phyloP scores from a whole-genome alignment of 2,797 vertebrate species.

The Helostoma temminkii region DNA sequence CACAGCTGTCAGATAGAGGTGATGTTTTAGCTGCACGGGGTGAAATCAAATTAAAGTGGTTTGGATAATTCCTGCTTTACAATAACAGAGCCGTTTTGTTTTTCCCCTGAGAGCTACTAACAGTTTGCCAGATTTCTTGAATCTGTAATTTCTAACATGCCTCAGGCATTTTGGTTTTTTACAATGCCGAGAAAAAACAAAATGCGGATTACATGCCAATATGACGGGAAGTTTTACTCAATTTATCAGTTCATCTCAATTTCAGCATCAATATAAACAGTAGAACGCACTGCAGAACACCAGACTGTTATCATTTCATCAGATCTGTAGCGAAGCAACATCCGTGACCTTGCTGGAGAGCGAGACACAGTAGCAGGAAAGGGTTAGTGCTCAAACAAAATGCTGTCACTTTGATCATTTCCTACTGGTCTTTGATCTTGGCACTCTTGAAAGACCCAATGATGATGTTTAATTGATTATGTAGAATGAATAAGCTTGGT shows the following conservation, averaged over 20 bases:
- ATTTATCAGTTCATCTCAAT: neutral
- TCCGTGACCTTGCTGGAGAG: constrained; percentile 48
- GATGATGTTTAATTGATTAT: constrained; percentile 85
- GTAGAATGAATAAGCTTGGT: constrained; percentile 73
- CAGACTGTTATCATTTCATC: constrained; percentile 36
- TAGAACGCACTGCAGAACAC: constrained; percentile 14
- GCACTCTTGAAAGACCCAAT: constrained; percentile 70
- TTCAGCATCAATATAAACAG: constrained; percentile 7
- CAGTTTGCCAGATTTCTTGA: constrained; percentile 44
- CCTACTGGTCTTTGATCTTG: constrained; percentile 74
- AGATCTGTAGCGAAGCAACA: constrained; percentile 38
- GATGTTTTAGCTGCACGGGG: constrained; percentile 21
- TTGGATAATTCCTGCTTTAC: constrained; percentile 50
- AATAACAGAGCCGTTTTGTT: constrained; percentile 59
- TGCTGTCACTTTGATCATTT: constrained; percentile 79
- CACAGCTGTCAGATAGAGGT: constrained; percentile 42
- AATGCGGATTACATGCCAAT: constrained; percentile 40
- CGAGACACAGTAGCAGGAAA: constrained; percentile 61
- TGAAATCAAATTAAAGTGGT: constrained; percentile 48
- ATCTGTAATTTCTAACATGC: constrained; percentile 37
- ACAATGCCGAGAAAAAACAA: constrained; percentile 36
- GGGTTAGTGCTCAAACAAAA: constrained; percentile 74
- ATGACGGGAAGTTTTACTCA: constrained; percentile 8
- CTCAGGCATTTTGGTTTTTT: constrained; percentile 15
- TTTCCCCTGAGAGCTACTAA: constrained; percentile 41